Evolutionary conservation across 2,113 vertebrate genomes (phyloP), one percentile per base, ranked within the genome.

Genomic region (Sinocyclocheilus anophthalmus): DNA sequence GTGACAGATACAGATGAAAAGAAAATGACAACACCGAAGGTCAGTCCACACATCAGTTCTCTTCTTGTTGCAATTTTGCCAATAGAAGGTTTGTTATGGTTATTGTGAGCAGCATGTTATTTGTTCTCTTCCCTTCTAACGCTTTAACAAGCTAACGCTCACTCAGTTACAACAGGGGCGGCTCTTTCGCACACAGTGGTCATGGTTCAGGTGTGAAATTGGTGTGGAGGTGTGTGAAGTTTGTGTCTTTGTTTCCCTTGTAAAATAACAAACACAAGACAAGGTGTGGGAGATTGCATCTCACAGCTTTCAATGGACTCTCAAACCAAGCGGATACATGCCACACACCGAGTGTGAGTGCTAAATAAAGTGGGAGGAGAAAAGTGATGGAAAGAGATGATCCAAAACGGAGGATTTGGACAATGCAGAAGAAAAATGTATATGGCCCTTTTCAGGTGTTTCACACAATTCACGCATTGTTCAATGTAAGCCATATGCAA

Each of bases 141-240:
- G 11, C 82, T 82, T 77, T 73, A 83, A 85, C 69, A 78, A 81
- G 84, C 76, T 50, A 33, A 30, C 61, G 42, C 48, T 84, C 24
- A 84, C 67, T 24, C 67, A 72, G 26, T 78, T 48, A n/a, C 75
- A 59, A 42, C 53, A 48, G 55, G 53, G 76, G 4, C 50, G 39
- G 39, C 42, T 73, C 39, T 48, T 77, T 61, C 26, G 30, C 81
- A 70, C 76, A 67, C 39, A 24, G 37, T 39, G 78, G 37, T 79
- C 79, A 69, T 87, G 39, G 84, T 53, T 63, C 85, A 88, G 77
- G 85, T 89, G 85, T 82, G 79, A 89, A 85, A 87, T 85, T 89
- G 65, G 48, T 76, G 81, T 76, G 59, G 53, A 86, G 55, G 63
- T 30, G 69, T 76, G 50, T 67, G 76, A 65, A 24, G 42, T 76